These are phyloP conservation scores for Arctocebus calabarensis DNA, from an alignment of 2,797 vertebrate genomes.

Conservation along the genomic window DNA sequence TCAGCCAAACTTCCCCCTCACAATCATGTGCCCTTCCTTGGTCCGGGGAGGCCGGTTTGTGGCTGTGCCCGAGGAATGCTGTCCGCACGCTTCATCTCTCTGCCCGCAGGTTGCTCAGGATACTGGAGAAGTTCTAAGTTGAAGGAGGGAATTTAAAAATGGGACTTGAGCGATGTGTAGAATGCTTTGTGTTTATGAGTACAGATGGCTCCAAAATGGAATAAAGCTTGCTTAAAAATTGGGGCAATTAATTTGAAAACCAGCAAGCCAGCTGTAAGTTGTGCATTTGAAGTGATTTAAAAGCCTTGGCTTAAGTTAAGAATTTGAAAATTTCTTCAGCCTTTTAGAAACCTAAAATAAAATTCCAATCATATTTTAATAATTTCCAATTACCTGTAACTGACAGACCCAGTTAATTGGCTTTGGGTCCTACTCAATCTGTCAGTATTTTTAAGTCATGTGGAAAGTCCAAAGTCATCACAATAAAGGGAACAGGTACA, in stretches of 20 bases:
- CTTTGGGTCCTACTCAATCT: not conserved
- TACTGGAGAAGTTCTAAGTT: not conserved
- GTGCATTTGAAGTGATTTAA: slow-evolving; percentile 57
- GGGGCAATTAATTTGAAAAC: slow-evolving; percentile 53
- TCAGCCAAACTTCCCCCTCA: not conserved
- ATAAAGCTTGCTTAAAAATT: slow-evolving; percentile 48
- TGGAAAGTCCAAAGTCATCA: not conserved
- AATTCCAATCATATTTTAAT: slow-evolving; percentile 34
- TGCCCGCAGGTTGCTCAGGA: not conserved
- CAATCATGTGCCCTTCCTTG: not conserved
- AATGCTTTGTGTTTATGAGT: slow-evolving; percentile 15
- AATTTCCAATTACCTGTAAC: slow-evolving; percentile 36
- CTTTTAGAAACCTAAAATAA: slow-evolving; percentile 28
- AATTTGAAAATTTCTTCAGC: slow-evolving; percentile 46
- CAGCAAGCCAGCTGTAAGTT: not conserved
- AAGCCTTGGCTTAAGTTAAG: slow-evolving; percentile 29
- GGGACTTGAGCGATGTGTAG: not conserved
- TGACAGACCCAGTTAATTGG: slow-evolving; percentile 48
- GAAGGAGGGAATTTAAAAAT: not conserved
- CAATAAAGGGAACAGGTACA: not conserved
- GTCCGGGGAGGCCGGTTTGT: not conserved
- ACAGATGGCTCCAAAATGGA: not conserved
- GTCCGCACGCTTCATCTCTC: not conserved
- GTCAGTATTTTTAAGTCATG: slow-evolving; percentile 13
- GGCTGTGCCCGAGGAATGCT: not conserved